Base-by-base conservation (phyloP, 2,113 vertebrate genomes). In the cat (Felis catus) region DNA sequence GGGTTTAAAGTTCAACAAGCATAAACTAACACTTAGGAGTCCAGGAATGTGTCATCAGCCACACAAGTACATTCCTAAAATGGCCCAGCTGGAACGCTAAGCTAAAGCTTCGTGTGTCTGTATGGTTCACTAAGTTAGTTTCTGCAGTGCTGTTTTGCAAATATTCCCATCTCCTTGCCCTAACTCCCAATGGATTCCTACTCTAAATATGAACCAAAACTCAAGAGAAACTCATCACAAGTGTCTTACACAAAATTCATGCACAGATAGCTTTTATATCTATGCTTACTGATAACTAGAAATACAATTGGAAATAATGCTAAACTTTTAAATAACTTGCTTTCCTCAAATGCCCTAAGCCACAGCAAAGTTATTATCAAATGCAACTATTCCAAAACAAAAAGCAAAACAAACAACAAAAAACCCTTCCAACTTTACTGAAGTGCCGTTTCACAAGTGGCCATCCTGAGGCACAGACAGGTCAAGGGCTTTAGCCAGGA, bases 351-450 rank as follows among this genome's bases (percentile, higher is more conserved):
- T 83, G 41, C 3, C 82, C 76, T 79, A 96, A 86, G 55, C 53
- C 70, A 76, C 33, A 91, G 79, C 45, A 53, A 93, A 86, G 53
- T 33, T 33, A 80, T 93, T 70, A 61, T 41, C 89, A 94, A 92
- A 80, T 94, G 74, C 92, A 71, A 63, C 13, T 87, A 36, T 48
- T 53, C 25, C 5, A 65, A 48, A 63, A 82, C 12, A 66, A 45
- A 29, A 16, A 48, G 19, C 21, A 55, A 80, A 51, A 4, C 76
- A 33, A 16, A 36, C 19, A 27, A 27, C 6, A 58, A 65, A 48
- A 51, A 45, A 19, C 14, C 9, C 39, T 70, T 36, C 25, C 61
- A 92, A 48, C 14, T 10, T 8, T 73, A 86, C 0, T 25, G 14
- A 97, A 61, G 51, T 58, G 33, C 70, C 63, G 81, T 81, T 80